These are phyloP conservation scores for Isichthys henryi DNA, from an alignment of 2,113 vertebrate genomes.

Conservation along the genomic window DNA sequence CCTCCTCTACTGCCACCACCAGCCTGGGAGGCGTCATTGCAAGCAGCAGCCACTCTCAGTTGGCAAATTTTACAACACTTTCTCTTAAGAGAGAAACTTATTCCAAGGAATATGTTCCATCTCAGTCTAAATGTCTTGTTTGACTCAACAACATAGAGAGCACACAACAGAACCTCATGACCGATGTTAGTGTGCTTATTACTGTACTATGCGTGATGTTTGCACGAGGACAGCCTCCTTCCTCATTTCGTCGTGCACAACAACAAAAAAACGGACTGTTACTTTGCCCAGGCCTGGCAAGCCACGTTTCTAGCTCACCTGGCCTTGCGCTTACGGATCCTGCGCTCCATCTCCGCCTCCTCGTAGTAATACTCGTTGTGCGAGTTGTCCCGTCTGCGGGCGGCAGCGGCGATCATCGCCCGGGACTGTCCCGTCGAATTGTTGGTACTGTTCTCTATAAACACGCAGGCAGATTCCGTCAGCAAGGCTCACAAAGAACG, in stretches of 20 bases:
- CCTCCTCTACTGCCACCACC: conserved; percentile 91
- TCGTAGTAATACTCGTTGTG: conserved; percentile 95
- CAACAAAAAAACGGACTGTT: background rate
- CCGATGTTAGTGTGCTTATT: background rate
- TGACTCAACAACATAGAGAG: background rate
- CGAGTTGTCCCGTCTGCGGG: conserved; percentile 83
- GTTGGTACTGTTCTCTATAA: conserved; percentile 79
- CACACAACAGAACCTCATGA: background rate
- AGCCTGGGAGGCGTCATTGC: conserved; percentile 55
- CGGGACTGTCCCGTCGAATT: conserved; percentile 84
- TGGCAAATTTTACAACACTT: background rate
- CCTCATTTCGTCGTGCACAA: background rate
- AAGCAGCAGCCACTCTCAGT: background rate
- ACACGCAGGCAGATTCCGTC: background rate
- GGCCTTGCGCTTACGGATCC: conserved; percentile 83
- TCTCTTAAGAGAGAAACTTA: background rate
- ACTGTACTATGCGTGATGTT: background rate
- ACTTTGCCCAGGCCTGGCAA: background rate
- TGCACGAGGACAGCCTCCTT: background rate
- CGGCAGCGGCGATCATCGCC: conserved; percentile 85
- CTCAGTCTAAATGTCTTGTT: background rate
- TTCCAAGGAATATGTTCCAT: background rate
- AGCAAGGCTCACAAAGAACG: background rate
- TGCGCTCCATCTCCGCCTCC: conserved; percentile 86
- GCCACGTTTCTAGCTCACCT: conserved; percentile 56